A percentile compares a stretch with the other conserved stretches of the same genome.
phyloP scores from a whole-genome alignment of 2,888 invertebrate genomes.

The Gastrophysa polygoni region DNA sequence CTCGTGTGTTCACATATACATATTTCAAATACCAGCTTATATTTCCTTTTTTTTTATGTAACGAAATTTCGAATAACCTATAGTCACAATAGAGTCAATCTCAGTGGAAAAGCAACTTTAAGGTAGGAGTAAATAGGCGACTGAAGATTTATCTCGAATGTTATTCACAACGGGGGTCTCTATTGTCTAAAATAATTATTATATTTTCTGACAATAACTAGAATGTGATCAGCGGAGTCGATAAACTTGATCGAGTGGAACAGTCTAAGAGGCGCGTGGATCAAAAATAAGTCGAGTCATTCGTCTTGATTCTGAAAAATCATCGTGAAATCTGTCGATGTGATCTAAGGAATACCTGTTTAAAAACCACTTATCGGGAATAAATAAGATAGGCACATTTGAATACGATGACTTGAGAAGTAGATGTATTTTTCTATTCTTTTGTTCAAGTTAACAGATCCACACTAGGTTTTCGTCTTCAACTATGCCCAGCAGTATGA shows the following conservation, averaged over 20 bases:
- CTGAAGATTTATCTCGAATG: conserved; percentile 43
- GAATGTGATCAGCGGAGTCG: conserved; percentile 43
- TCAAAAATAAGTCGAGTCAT: conserved; percentile 59
- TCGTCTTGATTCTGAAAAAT: conserved; percentile 59
- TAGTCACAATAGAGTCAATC: conserved; percentile 42
- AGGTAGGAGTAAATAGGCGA: conserved; percentile 40
- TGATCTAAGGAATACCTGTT: conserved; percentile 34
- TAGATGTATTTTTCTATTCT: neutral
- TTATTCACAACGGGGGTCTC: conserved; percentile 54
- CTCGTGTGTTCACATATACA: conserved; percentile 33
- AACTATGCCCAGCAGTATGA: too few species aligned
- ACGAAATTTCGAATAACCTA: conserved; percentile 48
- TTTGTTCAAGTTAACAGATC: too few species aligned
- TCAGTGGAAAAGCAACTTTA: conserved; percentile 47
- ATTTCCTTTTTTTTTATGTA: conserved; percentile 39
- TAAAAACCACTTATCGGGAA: conserved; percentile 30
- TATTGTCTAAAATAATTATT: conserved; percentile 60
- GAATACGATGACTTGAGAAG: neutral
- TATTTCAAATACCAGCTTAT: conserved; percentile 37
- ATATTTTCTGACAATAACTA: conserved; percentile 43
- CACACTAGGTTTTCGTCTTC: too few species aligned
- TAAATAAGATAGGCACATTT: conserved; percentile 12
- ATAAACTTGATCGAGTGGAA: conserved; percentile 2
- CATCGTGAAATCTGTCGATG: conserved; percentile 46
- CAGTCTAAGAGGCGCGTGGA: conserved; percentile 44